Conservation (phyloP, 2,888 invertebrate species). For the Hypomecis punctinalis region DNA sequence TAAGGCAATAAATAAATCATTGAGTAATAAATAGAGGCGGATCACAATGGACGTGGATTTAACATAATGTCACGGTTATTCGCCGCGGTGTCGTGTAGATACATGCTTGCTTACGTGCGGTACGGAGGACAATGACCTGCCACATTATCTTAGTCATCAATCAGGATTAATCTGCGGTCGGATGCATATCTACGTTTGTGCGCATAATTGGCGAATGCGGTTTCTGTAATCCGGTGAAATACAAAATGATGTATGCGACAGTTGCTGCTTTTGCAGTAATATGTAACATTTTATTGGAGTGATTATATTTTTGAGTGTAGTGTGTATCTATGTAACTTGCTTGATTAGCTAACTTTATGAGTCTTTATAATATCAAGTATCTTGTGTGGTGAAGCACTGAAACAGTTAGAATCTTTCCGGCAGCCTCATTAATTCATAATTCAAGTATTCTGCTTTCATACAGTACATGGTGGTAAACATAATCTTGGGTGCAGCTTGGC, state of each 20-base stretch:
- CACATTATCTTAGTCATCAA: slow-evolving; percentile 58
- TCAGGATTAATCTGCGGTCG: slow-evolving; percentile 62
- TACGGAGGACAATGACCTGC: slow-evolving; percentile 53
- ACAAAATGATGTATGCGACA: slow-evolving; percentile 17
- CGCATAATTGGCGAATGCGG: slow-evolving; percentile 40
- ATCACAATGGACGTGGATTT: slow-evolving; percentile 20
- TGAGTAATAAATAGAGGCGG: slow-evolving; percentile 15
- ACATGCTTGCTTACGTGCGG: slow-evolving; percentile 11
- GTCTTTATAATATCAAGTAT: no score
- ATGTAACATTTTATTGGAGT: no score
- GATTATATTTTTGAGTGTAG: no score
- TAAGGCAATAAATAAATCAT: slow-evolving; percentile 24
- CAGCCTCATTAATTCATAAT: no score
- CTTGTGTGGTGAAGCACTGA: no score
- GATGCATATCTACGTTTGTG: slow-evolving; percentile 41
- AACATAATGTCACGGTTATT: slow-evolving; percentile 34
- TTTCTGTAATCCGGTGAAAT: slow-evolving; percentile 22
- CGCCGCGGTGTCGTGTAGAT: slow-evolving; percentile 23
- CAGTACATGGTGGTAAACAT: no score
- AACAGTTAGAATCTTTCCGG: no score
- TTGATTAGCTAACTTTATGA: no score
- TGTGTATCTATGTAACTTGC: no score
- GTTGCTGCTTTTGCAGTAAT: background rate
- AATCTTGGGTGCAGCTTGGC: no score
- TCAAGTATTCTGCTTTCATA: no score